A percentile compares a stretch with the other conserved stretches of the same genome.
Evolutionary conservation across 1,140 invertebrate species (phyloP).

Genomic region (Cyphomyrmex costatus): DNA sequence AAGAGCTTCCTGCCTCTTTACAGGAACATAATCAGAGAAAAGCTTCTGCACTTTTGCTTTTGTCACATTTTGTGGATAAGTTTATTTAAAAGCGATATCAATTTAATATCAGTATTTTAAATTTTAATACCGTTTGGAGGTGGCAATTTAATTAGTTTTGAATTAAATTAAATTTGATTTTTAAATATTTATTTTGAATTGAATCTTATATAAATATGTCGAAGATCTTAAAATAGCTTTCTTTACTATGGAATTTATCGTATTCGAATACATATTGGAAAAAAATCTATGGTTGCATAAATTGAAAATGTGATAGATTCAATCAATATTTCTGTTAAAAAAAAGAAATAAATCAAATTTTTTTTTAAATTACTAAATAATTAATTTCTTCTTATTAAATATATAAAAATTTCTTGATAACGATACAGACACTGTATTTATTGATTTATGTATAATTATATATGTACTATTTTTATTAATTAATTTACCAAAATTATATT

Average conservation of each 20-base stretch:
- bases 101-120: constrained; percentile 25
- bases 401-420: too few relatives aligned
- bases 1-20: constrained; percentile 42
- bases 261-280: neutral
- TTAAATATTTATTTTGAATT: neutral
- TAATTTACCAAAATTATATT: neutral
- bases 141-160: constrained; percentile 5
- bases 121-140: neutral
- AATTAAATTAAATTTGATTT: constrained; percentile 6
- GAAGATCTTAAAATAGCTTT: neutral
- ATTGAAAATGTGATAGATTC: too few relatives aligned
- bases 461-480: too few relatives aligned
- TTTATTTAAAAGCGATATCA: constrained; percentile 33
- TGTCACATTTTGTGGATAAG: neutral
- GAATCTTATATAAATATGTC: neutral
- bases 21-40: constrained; percentile 41
- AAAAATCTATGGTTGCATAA: too few relatives aligned
- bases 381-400: too few relatives aligned
- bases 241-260: neutral
- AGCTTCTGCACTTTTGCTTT: constrained; percentile 30
- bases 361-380: too few relatives aligned
- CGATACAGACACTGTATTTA: too few relatives aligned
- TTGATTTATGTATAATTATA: too few relatives aligned
- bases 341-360: too few relatives aligned
- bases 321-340: too few relatives aligned